Evolutionary conservation across 2,113 vertebrate genomes (phyloP), one percentile per base, ranked within the genome.

Genomic region (Promerops cafer): DNA sequence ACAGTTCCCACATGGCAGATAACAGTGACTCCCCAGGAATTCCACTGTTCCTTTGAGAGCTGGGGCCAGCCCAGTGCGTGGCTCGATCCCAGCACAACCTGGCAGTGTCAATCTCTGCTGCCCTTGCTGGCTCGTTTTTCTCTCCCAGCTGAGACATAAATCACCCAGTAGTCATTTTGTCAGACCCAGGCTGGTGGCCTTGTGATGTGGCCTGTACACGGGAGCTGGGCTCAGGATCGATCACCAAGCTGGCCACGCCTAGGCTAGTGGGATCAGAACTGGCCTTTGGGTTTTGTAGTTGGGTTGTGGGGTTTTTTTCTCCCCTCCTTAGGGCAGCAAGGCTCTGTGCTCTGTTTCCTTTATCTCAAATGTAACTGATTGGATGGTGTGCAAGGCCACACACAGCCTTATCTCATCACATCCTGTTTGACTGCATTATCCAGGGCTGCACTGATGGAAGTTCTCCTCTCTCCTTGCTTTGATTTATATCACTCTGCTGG

Each of bases 31-130:
- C 71, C 94, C 85, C 70, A 76, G 85, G 87, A 96, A 96, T 35
- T 72, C 59, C 63, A 40, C 75, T 89, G 65, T 82, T 96, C 74
- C 53, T 85, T 85, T 95, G 88, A 68, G 82, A 57, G 28, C 61
- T 49, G 61, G 37, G 70, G 53, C 90, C 90, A 82, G 78, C 65
- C 53, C 56, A 40, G 65, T 22, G 44, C 21, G 45, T 76, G 77
- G 77, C 78, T 94, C 44, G 11, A 6, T 71, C 84, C 57, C 57
- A 49, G 85, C 44, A 70, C 82, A 95, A 91, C 94, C 94, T 95
- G 95, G 82, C 96, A 76, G 85, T 92, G 92, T 95, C 90, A 93
- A 92, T 94, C 82, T 95, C 57, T 31, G 49, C 78, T 91, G 85
- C 61, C 82, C 71, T 83, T 53, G 53, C 92, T 72, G 78, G 37